Evolutionary conservation across 2,888 invertebrate species (phyloP), one percentile per base, ranked within the genome.

Genomic region (Lomographa bimaculata): DNA sequence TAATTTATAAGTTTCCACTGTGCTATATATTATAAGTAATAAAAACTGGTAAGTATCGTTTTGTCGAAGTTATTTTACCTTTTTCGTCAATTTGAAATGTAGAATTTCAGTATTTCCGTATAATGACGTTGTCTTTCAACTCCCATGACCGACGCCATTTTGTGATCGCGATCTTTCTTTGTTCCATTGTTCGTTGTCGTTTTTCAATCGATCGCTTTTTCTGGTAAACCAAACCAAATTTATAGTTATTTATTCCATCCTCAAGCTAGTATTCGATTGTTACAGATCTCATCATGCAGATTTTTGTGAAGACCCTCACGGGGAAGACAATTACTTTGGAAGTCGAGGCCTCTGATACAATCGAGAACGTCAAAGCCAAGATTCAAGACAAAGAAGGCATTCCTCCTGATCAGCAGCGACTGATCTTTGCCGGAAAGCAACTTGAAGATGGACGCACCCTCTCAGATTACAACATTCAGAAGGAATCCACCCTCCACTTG

Each of bases 101-200:
- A 18, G 18, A 18, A 27, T 27, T 21, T 8, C 11, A 3, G 7
- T 7, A n/a, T 20, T 21, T 14, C 12, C 14, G 6, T n/a, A 7
- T 9, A 24, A 28, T 61, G 64, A 60, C 60, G 44, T 50, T 45
- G 19, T 10, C 26, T 28, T 28, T 29, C 7, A 29, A 25, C 21
- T 8, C 23, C 1, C 5, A 32, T 12, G 12, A 3, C 10, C 43
- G 81, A 74, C 84, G 84, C 84, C 84, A 85, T 85, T 82, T 85
- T 85, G 82, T 80, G 65, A 54, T 70, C 72, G 60, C 70, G 75
- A 77, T 69, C 54, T 70, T 78, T 78, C 82, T 80, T 82, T 81
- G 79, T 83, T 78, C 75, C 48, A 46, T 56, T 52, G 49, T 49
- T 45, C 41, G 66, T 64, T 64, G 57, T 63, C 53, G 23, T 41